Conservation (phyloP, 2,113 vertebrate genomes). For the Fulica atra region DNA sequence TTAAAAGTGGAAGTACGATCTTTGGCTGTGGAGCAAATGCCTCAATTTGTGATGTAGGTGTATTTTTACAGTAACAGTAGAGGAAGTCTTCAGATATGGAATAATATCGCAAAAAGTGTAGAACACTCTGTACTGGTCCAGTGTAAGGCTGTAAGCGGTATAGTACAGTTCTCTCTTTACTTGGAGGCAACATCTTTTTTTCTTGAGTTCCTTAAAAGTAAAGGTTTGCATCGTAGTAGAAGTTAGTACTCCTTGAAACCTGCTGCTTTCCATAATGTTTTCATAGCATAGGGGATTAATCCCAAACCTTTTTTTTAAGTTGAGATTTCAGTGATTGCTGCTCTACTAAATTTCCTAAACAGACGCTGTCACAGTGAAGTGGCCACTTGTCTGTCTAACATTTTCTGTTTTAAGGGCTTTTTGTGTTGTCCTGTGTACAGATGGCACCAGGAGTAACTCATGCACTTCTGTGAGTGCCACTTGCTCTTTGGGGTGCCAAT, state of each 20-base stretch:
- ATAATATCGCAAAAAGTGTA: neutral
- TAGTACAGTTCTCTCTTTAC: neutral
- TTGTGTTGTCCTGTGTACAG: neutral
- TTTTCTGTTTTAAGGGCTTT: neutral
- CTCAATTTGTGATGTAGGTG: neutral
- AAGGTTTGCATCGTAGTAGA: neutral
- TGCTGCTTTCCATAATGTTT: neutral
- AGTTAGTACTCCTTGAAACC: neutral
- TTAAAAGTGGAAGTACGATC: neutral
- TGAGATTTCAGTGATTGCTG: neutral
- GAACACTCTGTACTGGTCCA: neutral
- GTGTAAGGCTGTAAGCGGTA: neutral
- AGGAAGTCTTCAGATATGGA: neutral
- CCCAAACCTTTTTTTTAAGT: neutral
- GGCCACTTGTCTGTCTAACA: neutral
- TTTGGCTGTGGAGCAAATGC: neutral
- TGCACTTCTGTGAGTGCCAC: neutral
- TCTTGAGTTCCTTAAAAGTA: neutral
- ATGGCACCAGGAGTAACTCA: neutral
- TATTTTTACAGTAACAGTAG: neutral
- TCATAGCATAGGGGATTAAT: neutral
- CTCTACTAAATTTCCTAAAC: neutral
- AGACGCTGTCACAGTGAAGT: neutral
- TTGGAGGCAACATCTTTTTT: neutral
- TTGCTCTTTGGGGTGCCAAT: neutral